Base-by-base conservation (phyloP, 2,113 vertebrate genomes). In the Prolemur simus region DNA sequence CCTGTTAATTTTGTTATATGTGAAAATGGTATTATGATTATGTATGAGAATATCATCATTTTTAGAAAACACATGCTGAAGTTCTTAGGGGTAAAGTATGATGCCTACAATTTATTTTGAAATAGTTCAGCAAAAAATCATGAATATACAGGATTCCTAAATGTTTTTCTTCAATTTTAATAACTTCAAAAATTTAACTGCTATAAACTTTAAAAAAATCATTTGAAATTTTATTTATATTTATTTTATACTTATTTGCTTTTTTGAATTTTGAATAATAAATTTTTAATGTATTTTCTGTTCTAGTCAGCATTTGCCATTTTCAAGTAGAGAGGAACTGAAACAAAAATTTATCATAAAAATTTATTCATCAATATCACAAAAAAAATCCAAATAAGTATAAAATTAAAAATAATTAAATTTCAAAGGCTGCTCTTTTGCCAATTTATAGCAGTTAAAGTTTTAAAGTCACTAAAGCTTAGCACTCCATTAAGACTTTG, bases 211-310 rank as follows among this genome's bases (percentile, higher is more conserved):
- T 74, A 11, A 78, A 96, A 88, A 39, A 82, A 66, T 32, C 15
- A 81, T 47, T 52, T 93, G 4, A 83, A 96, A 92, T 17, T 69
- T 96, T 86, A 84, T 82, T 86, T 66, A 34, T 39, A 95, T 64
- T 56, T 81, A 56, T 82, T 87, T 84, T 86, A 89, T 8, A 95
- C 74, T 82, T 60, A 2, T 81, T 71, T 87, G 45, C n/a, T 81
- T 89, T 68, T 77, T 25, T 89, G 25, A 84, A 89, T 84, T 81
- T 78, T 86, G 25, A 96, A 63, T 73, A 85, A 76, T 87, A 90
- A 45, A 82, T 20, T 89, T 64, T 82, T 69, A 13, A 84, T 76
- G 74, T 93, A 91, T 85, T 92, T 96, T 96, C 34, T 96, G 11
- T 45, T 94, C 2, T 1, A 78, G 23, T 80, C 29, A 97, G 83